A percentile compares a stretch with the other conserved stretches of the same genome.
These are phyloP conservation scores for Nemapogon koenigi DNA, from an alignment of 2,888 invertebrate genomes.

Conservation along the genomic window DNA sequence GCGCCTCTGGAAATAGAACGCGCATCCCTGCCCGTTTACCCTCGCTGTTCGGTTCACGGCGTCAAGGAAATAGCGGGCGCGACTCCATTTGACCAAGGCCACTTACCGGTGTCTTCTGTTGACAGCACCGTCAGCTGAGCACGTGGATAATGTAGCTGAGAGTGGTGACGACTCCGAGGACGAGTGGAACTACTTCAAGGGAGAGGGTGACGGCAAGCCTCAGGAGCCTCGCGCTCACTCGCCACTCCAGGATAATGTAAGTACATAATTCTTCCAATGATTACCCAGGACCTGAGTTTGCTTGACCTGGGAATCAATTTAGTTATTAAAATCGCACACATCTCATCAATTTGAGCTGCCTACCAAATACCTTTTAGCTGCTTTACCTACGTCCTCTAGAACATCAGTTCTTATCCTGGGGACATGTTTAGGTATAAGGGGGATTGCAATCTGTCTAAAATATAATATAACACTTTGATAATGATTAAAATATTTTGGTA, in stretches of 20 bases:
- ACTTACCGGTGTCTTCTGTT: background rate
- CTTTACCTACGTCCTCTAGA: too few species aligned
- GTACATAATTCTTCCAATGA: too few species aligned
- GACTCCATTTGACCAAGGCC: background rate
- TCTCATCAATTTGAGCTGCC: too few species aligned
- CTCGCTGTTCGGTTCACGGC: conserved; percentile 15
- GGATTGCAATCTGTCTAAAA: too few species aligned
- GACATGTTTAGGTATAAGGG: too few species aligned
- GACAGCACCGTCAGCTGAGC: conserved; percentile 1
- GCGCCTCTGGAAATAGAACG: conserved; percentile 60
- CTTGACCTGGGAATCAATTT: too few species aligned
- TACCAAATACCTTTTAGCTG: too few species aligned
- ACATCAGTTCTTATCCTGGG: too few species aligned
- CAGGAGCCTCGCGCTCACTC: conserved; percentile 54
- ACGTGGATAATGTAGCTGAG: conserved; percentile 76
- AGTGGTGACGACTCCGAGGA: conserved; percentile 82
- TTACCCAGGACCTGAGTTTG: too few species aligned
- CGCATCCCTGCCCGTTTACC: conserved; percentile 21
- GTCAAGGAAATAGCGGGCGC: conserved; percentile 1
- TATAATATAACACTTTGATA: too few species aligned
- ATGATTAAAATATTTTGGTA: too few species aligned
- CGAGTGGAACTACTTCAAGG: conserved; percentile 87
- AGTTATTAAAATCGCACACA: too few species aligned
- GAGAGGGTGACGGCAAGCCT: conserved; percentile 66
- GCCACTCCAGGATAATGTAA: conserved; percentile 55